Percentiles rank a stretch among this genome's conserved stretches.
These are phyloP conservation scores for Microtus richardsoni DNA, from an alignment of 2,113 vertebrate species.

Conservation along the genomic window DNA sequence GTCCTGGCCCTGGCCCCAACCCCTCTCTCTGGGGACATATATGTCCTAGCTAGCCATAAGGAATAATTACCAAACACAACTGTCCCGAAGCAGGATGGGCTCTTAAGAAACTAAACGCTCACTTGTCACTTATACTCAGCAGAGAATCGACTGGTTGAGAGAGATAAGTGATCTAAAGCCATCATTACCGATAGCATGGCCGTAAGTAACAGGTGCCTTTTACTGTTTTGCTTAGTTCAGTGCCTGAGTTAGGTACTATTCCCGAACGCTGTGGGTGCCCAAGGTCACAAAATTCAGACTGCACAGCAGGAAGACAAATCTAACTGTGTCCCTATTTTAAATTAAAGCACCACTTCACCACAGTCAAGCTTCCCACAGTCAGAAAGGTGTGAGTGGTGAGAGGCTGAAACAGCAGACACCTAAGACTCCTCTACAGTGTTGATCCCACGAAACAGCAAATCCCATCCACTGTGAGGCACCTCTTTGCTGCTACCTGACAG, in stretches of 20 bases:
- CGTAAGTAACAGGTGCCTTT: constrained; percentile 2
- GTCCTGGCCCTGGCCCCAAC: no score
- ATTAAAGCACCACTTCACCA: neutral
- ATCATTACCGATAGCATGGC: neutral
- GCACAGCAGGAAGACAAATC: neutral
- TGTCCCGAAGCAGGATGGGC: neutral
- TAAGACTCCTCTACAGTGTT: neutral
- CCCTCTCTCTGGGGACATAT: neutral
- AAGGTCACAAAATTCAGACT: neutral
- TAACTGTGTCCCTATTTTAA: neutral
- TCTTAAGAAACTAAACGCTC: constrained; percentile 8
- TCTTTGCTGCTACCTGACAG: neutral
- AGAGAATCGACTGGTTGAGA: neutral
- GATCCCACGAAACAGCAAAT: neutral
- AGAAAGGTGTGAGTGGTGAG: neutral
- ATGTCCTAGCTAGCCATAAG: constrained; percentile 3
- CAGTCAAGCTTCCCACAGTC: neutral
- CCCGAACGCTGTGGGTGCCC: neutral
- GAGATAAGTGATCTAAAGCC: neutral
- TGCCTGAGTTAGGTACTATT: neutral
- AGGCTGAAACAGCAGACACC: neutral
- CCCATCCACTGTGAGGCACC: neutral
- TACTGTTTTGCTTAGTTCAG: neutral
- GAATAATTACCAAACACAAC: constrained; percentile 26
- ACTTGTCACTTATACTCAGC: constrained; percentile 26